Evolutionary conservation across 2,797 vertebrate genomes (phyloP), one percentile per base, ranked within the genome.

Genomic region (Schizopygopsis malacanthus): DNA sequence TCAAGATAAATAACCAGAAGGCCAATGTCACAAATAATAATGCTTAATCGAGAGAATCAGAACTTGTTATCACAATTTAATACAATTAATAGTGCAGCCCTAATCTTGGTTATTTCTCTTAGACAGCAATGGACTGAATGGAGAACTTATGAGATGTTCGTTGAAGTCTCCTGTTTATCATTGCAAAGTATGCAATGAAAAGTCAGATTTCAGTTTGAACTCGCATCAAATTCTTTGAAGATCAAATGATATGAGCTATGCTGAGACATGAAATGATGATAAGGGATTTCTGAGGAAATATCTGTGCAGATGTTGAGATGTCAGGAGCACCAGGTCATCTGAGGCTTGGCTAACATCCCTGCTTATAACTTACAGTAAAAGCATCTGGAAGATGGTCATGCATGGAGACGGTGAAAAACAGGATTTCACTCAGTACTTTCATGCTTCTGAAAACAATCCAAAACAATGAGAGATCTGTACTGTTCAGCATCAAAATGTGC

Each of bases 321-420:
- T 15, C 45, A 78, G 50, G 8, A 77, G 43, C 9, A 72, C 69
- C 39, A 75, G 70, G 71, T 59, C 47, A 54, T 83, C 59, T 79
- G 71, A 73, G 80, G 73, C 63, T 76, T 67, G 41, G 63, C 16
- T 67, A 56, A 28, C n/a, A 80, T 47, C 45, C 45, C 54, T 56
- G 54, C 20, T 56, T 59, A 59, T 59, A 59, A 59, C 72, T 75
- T 47, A 47, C 15, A 75, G 39, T 45, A 47, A 47, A 81, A 71
- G 45, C 89, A 89, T 83, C 61, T 81, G 82, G 70, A 81, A 52
- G 47, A 71, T 50, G n/a, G 69, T 83, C 86, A 85, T 22, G 54
- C 82, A 82, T 79, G 28, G 25, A 59, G 54, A n/a, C 0, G 8
- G 9, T 56, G 3, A 56, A 56, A 56, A 56, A 56, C 45, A 54